These are phyloP conservation scores for Ciconia maguari DNA, from an alignment of 2,113 vertebrate species.

Conservation along the genomic window DNA sequence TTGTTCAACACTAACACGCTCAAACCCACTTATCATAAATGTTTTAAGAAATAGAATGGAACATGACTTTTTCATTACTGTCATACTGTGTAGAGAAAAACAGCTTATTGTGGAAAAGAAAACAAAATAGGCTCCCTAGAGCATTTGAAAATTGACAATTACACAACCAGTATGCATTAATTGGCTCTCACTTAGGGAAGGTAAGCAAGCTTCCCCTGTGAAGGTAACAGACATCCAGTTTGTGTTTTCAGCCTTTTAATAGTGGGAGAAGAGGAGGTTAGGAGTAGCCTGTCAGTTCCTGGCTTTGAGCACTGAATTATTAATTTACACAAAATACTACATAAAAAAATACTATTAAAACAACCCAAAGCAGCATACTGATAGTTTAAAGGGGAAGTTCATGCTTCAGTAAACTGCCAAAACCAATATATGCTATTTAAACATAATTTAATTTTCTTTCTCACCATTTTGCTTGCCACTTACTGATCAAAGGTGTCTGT, in stretches of 20 bases:
- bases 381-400: conserved; percentile 17
- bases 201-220: not conserved
- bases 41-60: conserved; percentile 59
- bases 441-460: conserved; percentile 14
- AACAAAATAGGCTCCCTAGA: conserved; percentile 18
- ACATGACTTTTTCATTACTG: conserved; percentile 74
- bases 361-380: not conserved
- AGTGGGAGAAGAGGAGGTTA: not conserved
- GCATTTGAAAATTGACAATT: conserved; percentile 74
- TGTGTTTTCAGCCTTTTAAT: conserved; percentile 23
- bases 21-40: conserved; percentile 54
- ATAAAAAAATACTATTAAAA: conserved; percentile 43
- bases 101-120: conserved; percentile 59
- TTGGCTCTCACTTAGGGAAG: conserved; percentile 54
- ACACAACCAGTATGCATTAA: conserved; percentile 68
- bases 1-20: conserved; percentile 26
- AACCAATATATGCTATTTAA: not conserved
- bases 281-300: not conserved
- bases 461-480: not conserved
- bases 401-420: not conserved
- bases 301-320: conserved; percentile 14
- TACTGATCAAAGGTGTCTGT: not conserved
- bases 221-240: not conserved
- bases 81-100: conserved; percentile 65
- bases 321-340: conserved; percentile 34